Evolutionary conservation across 2,888 invertebrate species (phyloP), one percentile per base, ranked within the genome.

Genomic region (Adineta ricciae): DNA sequence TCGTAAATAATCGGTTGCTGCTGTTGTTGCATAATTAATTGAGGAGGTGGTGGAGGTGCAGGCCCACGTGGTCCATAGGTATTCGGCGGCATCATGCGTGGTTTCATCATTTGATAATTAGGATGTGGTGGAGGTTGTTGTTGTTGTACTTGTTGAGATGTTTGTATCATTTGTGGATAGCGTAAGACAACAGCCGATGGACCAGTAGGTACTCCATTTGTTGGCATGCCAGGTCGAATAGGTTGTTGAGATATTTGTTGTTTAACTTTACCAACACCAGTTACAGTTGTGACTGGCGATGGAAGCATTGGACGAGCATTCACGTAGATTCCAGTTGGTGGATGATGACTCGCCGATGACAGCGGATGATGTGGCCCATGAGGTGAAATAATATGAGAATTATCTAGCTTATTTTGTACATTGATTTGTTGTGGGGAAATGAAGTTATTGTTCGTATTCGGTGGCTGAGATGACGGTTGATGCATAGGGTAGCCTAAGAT

Each of bases 91-190:
- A 64, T 64, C 64, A 64, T 64, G 27, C 64, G 27, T 32, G 64
- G 16, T 64, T 64, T 64, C 64, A 64, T 64, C 64, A 64, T 64
- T 64, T 8, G 32, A 64, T 64, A 64, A 64, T 11, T 27, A 64
- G 46, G 46, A 46, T 5, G 46, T 46, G 46, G 46, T 46, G 46
- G 46, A 8, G 46, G 46, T 46, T 46, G 46, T 11, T 46, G 54
- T n/a, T 46, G 73, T 54, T 85, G 84, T 78, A 36, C 86, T 14
- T 84, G 49, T 50, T 85, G 84, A 38, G 73, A 21, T 46, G 83
- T 19, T 54, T 64, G 84, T 73, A 64, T 32, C 36, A 83, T 49
- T 21, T 64, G 82, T 46, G 49, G 54, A 49, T 82, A 72, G 41
- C 82, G 82, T 27, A 82, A 7, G 24, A 46, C 82, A 82, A 46